Percentiles rank a stretch among this genome's conserved stretches.
Evolutionary conservation across 2,113 vertebrate species (phyloP).

Genomic region (Triplophysa rosa): DNA sequence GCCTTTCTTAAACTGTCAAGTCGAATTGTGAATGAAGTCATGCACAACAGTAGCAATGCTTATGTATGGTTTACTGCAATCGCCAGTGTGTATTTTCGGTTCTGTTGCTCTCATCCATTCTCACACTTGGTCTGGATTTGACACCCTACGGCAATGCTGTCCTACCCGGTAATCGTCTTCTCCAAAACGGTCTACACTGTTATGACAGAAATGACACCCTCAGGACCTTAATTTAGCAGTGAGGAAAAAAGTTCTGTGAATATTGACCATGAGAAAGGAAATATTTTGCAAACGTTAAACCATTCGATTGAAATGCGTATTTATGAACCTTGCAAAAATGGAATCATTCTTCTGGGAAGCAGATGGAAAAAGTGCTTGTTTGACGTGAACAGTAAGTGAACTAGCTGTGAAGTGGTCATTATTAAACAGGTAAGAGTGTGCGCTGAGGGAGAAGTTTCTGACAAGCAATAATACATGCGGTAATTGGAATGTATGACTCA

Average conservation of each 20-base stretch:
- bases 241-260: background rate
- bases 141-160: conserved; percentile 30
- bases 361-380: conserved; percentile 15
- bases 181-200: conserved; percentile 22
- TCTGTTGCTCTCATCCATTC: conserved; percentile 14
- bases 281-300: conserved; percentile 7
- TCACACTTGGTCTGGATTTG: conserved; percentile 37
- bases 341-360: conserved; percentile 8
- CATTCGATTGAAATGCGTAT: background rate
- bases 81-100: conserved; percentile 37
- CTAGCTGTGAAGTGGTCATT: background rate
- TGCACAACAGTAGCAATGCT: background rate
- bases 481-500: conserved; percentile 54
- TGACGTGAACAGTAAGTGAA: background rate
- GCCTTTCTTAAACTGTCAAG: conserved; percentile 6
- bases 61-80: conserved; percentile 1
- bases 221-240: conserved; percentile 27
- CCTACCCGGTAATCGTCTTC: conserved; percentile 27
- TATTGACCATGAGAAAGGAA: conserved; percentile 16
- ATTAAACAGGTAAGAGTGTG: conserved; percentile 19
- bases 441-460: conserved; percentile 16
- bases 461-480: conserved; percentile 28
- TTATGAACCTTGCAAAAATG: background rate
- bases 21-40: background rate
- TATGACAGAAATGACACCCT: conserved; percentile 24